Evolutionary conservation across 1,140 invertebrate genomes (phyloP), one percentile per base, ranked within the genome.

Genomic region (Tetramorium alpestre): DNA sequence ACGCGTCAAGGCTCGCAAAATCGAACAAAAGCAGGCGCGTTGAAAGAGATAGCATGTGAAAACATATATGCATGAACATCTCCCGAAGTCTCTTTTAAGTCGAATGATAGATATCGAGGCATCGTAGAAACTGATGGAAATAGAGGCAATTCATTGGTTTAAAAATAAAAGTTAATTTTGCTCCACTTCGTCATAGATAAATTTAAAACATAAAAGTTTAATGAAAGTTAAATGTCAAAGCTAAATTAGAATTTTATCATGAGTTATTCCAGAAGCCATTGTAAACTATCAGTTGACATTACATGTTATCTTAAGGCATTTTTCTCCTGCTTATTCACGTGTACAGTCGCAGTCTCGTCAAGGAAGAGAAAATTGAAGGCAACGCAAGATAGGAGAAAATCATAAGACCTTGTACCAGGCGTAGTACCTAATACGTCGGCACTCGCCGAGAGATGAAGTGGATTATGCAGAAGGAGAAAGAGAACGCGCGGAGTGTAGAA

Each of bases 381-480:
- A 65, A 44, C 47, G 62, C 10, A 11, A 11, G 47, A 56, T 54
- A 65, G 73, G 78, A 78, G 82, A 85, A 85, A 85, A 78, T 85
- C n/a, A 28, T 78, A 78, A 67, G 62, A 33, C 16, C 33, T 6
- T 78, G 70, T 38, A 56, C 22, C 28, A 25, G 18, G 58, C 25
- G 5, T 25, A n/a, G 54, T 65, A 22, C 22, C 22, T 22, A 77
- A 64, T 69, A 69, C 16, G 60, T 65, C 73, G n/a, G 38, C 73
- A 85, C 82, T 85, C 13, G 60, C n/a, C n/a, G 38, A 38, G 82
- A 85, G 60, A 64, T 69, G 85, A 84, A 88, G 78, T 77, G 54
- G 70, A 86, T 87, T 88, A 88, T 85, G 69, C 72, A 72, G 65
- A 49, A 85, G 22, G 60, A 51, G 41, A 86, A 89, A 82, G 77